Base-by-base conservation (phyloP, 2,113 vertebrate genomes). In the Urocynchramus pylzowi region DNA sequence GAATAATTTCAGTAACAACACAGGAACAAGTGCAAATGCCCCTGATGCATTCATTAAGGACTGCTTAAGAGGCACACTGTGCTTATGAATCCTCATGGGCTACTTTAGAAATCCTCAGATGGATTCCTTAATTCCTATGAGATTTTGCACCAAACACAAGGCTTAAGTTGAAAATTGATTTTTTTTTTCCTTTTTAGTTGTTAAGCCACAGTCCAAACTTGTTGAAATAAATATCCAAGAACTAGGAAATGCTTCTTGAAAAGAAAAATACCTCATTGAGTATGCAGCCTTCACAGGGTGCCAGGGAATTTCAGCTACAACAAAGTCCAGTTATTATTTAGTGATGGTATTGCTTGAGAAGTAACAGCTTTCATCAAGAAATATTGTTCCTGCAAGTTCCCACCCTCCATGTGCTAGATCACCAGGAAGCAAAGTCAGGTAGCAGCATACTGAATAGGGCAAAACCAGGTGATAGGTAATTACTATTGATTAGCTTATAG, bases 21-120 rank as follows among this genome's bases (percentile, higher is more conserved):
- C 16, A 57, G 86, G 78, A 84, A 56, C 61, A 78, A 81, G 61
- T 33, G 37, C 65, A 90, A 45, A 73, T 79, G 44, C 64, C 73
- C 82, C 93, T 59, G 69, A 60, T 15, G 13, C 76, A 68, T 86
- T 93, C 86, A 87, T 96, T 96, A 95, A 87, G 47, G 54, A 65
- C 63, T 86, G 59, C 67, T 90, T 74, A 88, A 90, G 89, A 84
- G 68, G 52, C 57, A n/a, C 42, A 27, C 24, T 84, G 74, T 89
- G 84, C 61, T 90, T 87, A 70, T 87, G 78, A 92, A 92, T 97
- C 67, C 80, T 95, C 53, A 31, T 57, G 94, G 95, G 61, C 75
- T 85, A 8, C 52, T 85, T 95, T 74, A 94, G 67, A 89, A 92
- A 76, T 86, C 60, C 88, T 86, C 68, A 84, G 84, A 71, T 64